Evolutionary conservation across 2,888 invertebrate species (phyloP).

Genomic region (Dicyrtomina minuta): DNA sequence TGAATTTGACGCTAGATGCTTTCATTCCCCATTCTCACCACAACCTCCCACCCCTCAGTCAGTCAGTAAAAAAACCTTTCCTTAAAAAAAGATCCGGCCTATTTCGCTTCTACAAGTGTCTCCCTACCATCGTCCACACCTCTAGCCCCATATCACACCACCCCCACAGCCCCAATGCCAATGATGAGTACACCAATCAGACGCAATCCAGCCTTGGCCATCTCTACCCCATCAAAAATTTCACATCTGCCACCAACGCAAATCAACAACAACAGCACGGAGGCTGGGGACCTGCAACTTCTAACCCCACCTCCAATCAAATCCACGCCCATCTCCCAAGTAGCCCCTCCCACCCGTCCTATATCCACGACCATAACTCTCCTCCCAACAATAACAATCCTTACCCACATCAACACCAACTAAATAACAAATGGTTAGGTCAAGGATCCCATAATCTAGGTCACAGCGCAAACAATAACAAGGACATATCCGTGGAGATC

Average conservation of each 20-base stretch:
- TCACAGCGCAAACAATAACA: too few species aligned
- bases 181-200: too few species aligned
- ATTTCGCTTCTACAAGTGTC: slow-evolving; percentile 12
- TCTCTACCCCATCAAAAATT: background rate
- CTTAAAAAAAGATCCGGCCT: slow-evolving; percentile 28
- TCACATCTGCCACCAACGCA: background rate
- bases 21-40: too few species aligned
- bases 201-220: background rate
- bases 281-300: too few species aligned
- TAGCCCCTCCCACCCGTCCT: too few species aligned
- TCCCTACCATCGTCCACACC: background rate
- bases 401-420: background rate
- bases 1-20: too few species aligned
- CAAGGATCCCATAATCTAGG: background rate
- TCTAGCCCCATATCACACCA: background rate
- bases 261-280: background rate
- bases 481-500: too few species aligned
- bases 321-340: too few species aligned
- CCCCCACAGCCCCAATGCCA: too few species aligned
- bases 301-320: too few species aligned
- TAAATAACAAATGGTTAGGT: background rate
- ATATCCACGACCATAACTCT: too few species aligned
- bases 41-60: background rate
- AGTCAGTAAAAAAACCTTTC: slow-evolving; percentile 17
- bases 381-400: too few species aligned